Percentiles rank a stretch among this genome's conserved stretches.
Evolutionary conservation across 2,113 vertebrate genomes (phyloP).

Genomic region (Ptychochromis oligacanthus): DNA sequence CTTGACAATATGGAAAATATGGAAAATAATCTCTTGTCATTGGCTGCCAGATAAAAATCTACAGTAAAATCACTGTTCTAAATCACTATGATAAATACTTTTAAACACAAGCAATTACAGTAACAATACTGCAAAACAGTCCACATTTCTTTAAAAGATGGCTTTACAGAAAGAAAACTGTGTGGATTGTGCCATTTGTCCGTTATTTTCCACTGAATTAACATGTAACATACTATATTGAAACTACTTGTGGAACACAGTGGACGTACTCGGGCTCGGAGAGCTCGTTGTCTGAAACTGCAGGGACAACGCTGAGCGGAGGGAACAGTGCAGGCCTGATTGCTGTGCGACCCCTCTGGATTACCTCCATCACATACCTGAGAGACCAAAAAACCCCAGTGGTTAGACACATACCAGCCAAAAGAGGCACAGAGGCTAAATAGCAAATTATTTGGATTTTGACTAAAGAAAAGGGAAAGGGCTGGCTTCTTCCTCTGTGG

Average conservation of each 20-base stretch:
- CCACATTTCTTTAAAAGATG: too few species aligned
- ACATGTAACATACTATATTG: not conserved
- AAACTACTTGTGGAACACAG: constrained; percentile 38
- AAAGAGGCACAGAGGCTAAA: not conserved
- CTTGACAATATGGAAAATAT: not conserved
- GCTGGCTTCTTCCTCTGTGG: not conserved
- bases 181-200: not conserved
- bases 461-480: not conserved
- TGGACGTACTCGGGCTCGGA: constrained; percentile 85
- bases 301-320: constrained; percentile 82
- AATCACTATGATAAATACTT: not conserved
- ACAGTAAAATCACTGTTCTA: not conserved
- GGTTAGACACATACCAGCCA: constrained; percentile 49
- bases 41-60: not conserved
- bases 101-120: not conserved
- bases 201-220: not conserved
- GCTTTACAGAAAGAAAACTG: not conserved
- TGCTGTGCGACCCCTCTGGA: constrained; percentile 85
- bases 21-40: not conserved
- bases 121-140: not conserved
- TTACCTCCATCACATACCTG: constrained; percentile 91
- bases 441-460: not conserved
- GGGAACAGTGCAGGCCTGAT: constrained; percentile 81
- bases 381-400: constrained; percentile 73
- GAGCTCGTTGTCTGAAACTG: constrained; percentile 87